These are phyloP conservation scores for Cichlasoma orientale DNA, from an alignment of 2,797 vertebrate genomes.

Conservation along the genomic window DNA sequence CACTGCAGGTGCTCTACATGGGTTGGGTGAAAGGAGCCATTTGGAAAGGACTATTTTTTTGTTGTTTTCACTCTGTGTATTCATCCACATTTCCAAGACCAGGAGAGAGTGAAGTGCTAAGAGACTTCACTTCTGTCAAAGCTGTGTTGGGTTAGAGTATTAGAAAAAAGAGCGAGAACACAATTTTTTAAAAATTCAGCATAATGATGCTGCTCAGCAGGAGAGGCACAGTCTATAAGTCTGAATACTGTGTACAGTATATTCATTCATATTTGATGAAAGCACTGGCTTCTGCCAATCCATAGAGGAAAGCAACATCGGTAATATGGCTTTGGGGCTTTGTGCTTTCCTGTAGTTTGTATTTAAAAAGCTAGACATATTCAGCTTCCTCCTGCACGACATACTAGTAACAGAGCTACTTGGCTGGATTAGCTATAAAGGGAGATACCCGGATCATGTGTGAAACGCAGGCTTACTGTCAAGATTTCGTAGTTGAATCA, in stretches of 20 bases:
- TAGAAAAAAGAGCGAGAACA: conserved; percentile 17
- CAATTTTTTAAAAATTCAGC: conserved; percentile 46
- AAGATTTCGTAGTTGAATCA: conserved; percentile 18
- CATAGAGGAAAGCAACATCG: conserved; percentile 41
- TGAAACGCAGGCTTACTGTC: not conserved
- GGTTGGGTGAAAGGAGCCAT: conserved; percentile 54
- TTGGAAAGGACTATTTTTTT: conserved; percentile 38
- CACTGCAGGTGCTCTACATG: conserved; percentile 70
- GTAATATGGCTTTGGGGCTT: conserved; percentile 33
- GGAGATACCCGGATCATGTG: not conserved
- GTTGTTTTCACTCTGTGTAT: conserved; percentile 40
- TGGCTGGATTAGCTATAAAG: not conserved
- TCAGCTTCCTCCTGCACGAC: conserved; percentile 16
- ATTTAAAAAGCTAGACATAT: conserved; percentile 32
- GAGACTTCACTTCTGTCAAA: conserved; percentile 20
- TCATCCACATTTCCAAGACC: conserved; percentile 46
- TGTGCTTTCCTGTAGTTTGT: conserved; percentile 24
- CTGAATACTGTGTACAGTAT: conserved; percentile 44
- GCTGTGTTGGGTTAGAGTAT: not conserved
- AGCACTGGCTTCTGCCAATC: conserved; percentile 54
- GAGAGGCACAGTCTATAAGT: conserved; percentile 18
- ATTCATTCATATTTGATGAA: conserved; percentile 73
- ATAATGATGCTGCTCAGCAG: conserved; percentile 53
- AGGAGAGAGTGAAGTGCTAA: conserved; percentile 1
- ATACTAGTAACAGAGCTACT: not conserved